A percentile compares a stretch with the other conserved stretches of the same genome.
phyloP scores from a whole-genome alignment of 2,113 vertebrate genomes.

The Rhegmatorhina hoffmannsi region DNA sequence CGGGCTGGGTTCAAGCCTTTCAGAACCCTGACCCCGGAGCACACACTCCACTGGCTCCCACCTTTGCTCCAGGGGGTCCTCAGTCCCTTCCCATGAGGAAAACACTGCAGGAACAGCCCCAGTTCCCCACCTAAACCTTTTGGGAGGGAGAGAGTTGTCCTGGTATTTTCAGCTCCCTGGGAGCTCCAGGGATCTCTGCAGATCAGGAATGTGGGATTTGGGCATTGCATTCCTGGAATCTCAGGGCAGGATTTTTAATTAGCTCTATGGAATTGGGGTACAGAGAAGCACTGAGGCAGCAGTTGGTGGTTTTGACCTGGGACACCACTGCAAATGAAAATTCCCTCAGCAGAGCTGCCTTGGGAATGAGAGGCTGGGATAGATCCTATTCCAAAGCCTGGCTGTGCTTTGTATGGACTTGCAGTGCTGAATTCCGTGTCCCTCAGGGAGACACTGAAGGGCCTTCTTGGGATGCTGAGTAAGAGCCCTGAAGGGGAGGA shows the following conservation, averaged over 20 bases:
- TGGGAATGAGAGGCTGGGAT: background rate
- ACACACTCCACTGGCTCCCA: background rate
- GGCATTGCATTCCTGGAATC: background rate
- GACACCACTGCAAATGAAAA: background rate
- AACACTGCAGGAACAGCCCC: background rate
- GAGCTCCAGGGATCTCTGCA: background rate
- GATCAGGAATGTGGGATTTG: background rate
- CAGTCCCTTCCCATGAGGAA: background rate
- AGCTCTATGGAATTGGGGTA: background rate
- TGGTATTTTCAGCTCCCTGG: background rate
- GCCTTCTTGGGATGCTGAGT: background rate
- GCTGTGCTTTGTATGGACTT: background rate
- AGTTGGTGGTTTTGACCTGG: background rate
- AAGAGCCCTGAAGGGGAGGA: background rate
- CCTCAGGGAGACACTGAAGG: fast-evolving
- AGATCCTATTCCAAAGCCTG: background rate
- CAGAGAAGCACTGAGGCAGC: background rate
- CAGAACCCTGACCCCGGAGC: background rate
- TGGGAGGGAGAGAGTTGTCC: background rate
- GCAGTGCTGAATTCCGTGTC: background rate
- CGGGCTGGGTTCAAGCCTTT: background rate
- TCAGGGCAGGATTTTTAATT: background rate
- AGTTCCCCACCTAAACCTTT: background rate
- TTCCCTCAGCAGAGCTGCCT: background rate
- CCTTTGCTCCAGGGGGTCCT: background rate